A percentile compares a stretch with the other conserved stretches of the same genome.
Evolutionary conservation across 2,888 invertebrate species (phyloP).

Genomic region (Pollenia amentaria): DNA sequence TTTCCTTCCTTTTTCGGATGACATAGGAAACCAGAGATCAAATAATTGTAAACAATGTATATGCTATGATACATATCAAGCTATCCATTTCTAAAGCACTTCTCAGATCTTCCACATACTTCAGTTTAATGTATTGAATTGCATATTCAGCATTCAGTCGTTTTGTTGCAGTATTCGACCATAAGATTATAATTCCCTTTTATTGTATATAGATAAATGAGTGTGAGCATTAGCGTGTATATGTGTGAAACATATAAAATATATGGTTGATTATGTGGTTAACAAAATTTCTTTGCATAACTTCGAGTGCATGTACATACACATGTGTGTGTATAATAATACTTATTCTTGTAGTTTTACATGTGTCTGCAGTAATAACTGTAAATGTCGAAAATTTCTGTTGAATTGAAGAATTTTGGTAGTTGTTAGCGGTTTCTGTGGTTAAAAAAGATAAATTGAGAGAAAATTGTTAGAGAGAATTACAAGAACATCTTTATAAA

Average conservation of each 20-base stretch:
- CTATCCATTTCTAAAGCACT: not conserved
- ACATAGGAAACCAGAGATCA: too few relatives aligned
- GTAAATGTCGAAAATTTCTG: conserved; percentile 51
- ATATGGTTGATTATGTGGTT: conserved; percentile 64
- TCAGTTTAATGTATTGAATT: conserved; percentile 62
- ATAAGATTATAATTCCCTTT: conserved; percentile 60
- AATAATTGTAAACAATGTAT: not conserved
- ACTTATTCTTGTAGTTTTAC: conserved; percentile 51
- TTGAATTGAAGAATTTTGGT: conserved; percentile 46
- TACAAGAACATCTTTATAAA: conserved; percentile 46
- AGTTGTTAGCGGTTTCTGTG: conserved; percentile 68
- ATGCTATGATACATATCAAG: not conserved
- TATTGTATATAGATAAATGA: conserved; percentile 1
- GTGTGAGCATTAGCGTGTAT: conserved; percentile 1
- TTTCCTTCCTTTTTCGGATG: too few relatives aligned
- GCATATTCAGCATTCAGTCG: conserved; percentile 68
- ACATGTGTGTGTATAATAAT: conserved; percentile 27
- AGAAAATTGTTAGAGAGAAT: conserved; percentile 65
- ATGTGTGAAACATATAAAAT: conserved; percentile 27
- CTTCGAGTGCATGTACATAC: not conserved
- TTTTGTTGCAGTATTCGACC: conserved; percentile 69
- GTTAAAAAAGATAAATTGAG: conserved; percentile 53
- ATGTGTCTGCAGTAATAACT: conserved; percentile 69
- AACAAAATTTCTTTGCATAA: conserved; percentile 38
- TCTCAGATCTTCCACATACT: not conserved